These are phyloP conservation scores for Acipenser transmontanus DNA, from an alignment of 2,797 vertebrate species.

Conservation along the genomic window DNA sequence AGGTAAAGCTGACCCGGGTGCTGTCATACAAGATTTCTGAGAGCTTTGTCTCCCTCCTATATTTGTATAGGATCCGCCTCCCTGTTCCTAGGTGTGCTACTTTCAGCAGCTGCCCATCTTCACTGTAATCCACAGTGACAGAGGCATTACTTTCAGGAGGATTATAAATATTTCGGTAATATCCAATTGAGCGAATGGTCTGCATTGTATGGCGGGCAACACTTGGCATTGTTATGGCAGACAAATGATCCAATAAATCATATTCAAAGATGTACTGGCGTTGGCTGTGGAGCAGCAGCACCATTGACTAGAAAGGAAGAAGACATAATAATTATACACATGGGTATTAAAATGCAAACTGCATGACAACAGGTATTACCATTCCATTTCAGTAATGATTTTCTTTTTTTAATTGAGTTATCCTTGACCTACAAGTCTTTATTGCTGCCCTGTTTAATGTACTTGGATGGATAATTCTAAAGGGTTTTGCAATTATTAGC, in stretches of 20 bases:
- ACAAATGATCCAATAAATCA: slow-evolving; percentile 84
- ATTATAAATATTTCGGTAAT: slow-evolving; percentile 95
- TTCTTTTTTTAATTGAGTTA: slow-evolving; percentile 57
- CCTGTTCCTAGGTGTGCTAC: slow-evolving; percentile 89
- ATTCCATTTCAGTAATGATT: slow-evolving; percentile 47
- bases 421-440: slow-evolving; percentile 63
- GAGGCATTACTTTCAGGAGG: slow-evolving; percentile 96
- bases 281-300: slow-evolving; percentile 94
- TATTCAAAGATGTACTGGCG: slow-evolving; percentile 97
- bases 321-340: slow-evolving; percentile 41
- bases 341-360: slow-evolving; percentile 22
- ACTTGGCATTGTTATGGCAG: slow-evolving; percentile 94
- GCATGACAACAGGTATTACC: slow-evolving; percentile 43
- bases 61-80: slow-evolving; percentile 86
- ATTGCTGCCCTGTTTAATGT: slow-evolving; percentile 62
- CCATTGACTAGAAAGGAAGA: slow-evolving; percentile 80
- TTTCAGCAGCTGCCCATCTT: slow-evolving; percentile 87
- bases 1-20: slow-evolving; percentile 94
- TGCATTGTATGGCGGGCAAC: slow-evolving; percentile 96
- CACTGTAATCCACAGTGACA: slow-evolving; percentile 90
- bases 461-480: slow-evolving; percentile 62
- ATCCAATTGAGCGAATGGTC: slow-evolving; percentile 92
- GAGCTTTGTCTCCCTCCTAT: slow-evolving; percentile 86
- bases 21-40: slow-evolving; percentile 93
- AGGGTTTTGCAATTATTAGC: slow-evolving; percentile 58